phyloP scores from a whole-genome alignment of 2,888 invertebrate genomes.

The Melanargia galathea region DNA sequence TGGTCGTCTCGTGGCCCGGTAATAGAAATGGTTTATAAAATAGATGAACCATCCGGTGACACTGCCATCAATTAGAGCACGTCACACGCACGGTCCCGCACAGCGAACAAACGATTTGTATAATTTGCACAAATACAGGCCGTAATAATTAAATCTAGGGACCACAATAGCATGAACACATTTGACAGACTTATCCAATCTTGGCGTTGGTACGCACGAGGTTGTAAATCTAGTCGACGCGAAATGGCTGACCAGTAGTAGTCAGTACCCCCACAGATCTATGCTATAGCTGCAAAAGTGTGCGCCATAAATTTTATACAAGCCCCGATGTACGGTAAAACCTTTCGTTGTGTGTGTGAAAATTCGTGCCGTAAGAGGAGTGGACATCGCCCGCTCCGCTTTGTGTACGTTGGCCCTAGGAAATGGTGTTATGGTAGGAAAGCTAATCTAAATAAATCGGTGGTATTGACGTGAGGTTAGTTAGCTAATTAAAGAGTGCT shows the following conservation, averaged over 20 bases:
- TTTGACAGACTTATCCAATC: constrained; percentile 56
- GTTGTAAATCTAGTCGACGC: constrained; percentile 81
- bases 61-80: constrained; percentile 38
- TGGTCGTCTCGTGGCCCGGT: constrained; percentile 2
- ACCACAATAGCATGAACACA: constrained; percentile 43
- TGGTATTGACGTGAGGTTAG: constrained; percentile 59
- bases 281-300: constrained; percentile 78
- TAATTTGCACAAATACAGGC: constrained; percentile 44
- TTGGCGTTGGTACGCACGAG: constrained; percentile 74
- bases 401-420: constrained; percentile 62
- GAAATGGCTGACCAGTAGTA: constrained; percentile 79
- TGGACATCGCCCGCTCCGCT: constrained; percentile 74
- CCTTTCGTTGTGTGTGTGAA: constrained; percentile 69
- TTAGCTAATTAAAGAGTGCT: constrained; percentile 61
- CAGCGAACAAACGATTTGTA: constrained; percentile 35
- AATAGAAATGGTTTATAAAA: constrained; percentile 26
- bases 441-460: constrained; percentile 74
- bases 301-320: constrained; percentile 81
- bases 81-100: constrained; percentile 37
- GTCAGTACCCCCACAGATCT: constrained; percentile 69
- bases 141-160: constrained; percentile 44
- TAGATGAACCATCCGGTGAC: constrained; percentile 29
- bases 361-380: constrained; percentile 73
- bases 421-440: constrained; percentile 57
- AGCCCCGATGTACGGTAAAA: constrained; percentile 77